Evolutionary conservation across 1,140 invertebrate genomes (phyloP).

Genomic region (Mercenaria mercenaria): DNA sequence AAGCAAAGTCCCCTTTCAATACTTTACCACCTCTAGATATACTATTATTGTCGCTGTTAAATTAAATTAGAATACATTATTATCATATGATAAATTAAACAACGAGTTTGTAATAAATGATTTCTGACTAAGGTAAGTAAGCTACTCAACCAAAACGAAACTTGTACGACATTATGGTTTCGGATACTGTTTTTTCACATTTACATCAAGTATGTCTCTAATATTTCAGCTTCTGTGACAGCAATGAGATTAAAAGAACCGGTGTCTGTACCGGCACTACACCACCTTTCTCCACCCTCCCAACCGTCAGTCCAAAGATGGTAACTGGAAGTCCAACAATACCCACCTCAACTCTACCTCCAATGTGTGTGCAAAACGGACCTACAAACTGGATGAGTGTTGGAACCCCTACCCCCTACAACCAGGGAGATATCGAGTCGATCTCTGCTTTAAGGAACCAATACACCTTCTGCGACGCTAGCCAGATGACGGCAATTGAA

Average conservation of each 20-base stretch:
- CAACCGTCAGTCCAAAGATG: slow-evolving; percentile 20
- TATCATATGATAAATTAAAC: too few relatives aligned
- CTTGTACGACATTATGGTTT: too few relatives aligned
- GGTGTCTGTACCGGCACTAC: slow-evolving; percentile 71
- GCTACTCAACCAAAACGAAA: too few relatives aligned
- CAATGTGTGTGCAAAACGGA: slow-evolving; percentile 69
- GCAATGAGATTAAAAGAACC: slow-evolving; percentile 66
- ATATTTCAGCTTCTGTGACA: slow-evolving; percentile 70
- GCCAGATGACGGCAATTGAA: slow-evolving; percentile 77
- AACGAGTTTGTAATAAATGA: too few relatives aligned
- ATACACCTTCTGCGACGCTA: slow-evolving; percentile 75
- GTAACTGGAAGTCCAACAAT: neutral
- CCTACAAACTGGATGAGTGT: slow-evolving; percentile 79
- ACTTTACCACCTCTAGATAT: too few relatives aligned
- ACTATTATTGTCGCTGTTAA: too few relatives aligned
- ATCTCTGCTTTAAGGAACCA: slow-evolving; percentile 54
- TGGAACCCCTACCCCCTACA: slow-evolving; percentile 68
- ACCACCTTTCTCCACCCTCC: neutral
- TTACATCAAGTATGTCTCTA: too few relatives aligned
- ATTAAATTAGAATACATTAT: too few relatives aligned
- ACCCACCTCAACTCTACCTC: slow-evolving; percentile 26
- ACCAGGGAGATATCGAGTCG: slow-evolving; percentile 75
- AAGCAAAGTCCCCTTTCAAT: too few relatives aligned
- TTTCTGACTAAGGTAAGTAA: too few relatives aligned
- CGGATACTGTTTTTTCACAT: too few relatives aligned